Conservation (phyloP, 30 jellyfish, hydroid and myxozoan species). For the Aurelia aurita region DNA sequence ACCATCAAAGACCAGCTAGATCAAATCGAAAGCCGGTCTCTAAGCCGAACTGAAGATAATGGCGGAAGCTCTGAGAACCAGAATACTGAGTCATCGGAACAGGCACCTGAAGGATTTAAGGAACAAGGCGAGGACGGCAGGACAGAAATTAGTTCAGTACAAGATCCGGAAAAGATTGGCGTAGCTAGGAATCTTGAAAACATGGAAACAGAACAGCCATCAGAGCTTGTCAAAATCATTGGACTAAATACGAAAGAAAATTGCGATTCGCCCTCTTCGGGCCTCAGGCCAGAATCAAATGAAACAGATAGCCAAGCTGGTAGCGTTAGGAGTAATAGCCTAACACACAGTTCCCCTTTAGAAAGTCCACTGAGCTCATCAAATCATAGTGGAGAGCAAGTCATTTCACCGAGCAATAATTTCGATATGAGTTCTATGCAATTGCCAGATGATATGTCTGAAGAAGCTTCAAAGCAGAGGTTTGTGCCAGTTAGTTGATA, state of each 20-base stretch:
- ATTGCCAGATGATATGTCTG: slow-evolving; percentile 19
- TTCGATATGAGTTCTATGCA: slow-evolving; percentile 32
- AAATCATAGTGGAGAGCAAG: slow-evolving; percentile 61
- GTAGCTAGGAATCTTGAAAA: slow-evolving; percentile 9
- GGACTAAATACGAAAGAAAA: slow-evolving; percentile 35
- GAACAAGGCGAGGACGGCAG: slow-evolving; percentile 26
- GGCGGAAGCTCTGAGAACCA: too few relatives aligned
- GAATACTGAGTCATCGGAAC: too few relatives aligned
- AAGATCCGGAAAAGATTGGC: background rate
- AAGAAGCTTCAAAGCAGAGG: slow-evolving; percentile 72
- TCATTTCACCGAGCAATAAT: slow-evolving; percentile 48
- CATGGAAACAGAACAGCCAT: slow-evolving; percentile 18
- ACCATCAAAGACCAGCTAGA: slow-evolving; percentile 17
- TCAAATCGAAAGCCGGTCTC: slow-evolving; percentile 8
- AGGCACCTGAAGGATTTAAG: slow-evolving; percentile 2
- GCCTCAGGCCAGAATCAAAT: slow-evolving; percentile 34
- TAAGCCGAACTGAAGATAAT: background rate
- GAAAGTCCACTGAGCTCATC: slow-evolving; percentile 63
- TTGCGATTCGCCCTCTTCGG: slow-evolving; percentile 37
- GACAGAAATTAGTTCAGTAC: background rate
- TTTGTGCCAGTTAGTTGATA: background rate
- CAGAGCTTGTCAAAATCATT: slow-evolving; percentile 14
- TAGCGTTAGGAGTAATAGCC: slow-evolving; percentile 25
- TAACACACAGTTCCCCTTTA: slow-evolving; percentile 30
- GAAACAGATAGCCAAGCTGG: slow-evolving; percentile 69